phyloP scores from a whole-genome alignment of 1,140 invertebrate genomes.

The Pseudomyrmex concolor region DNA sequence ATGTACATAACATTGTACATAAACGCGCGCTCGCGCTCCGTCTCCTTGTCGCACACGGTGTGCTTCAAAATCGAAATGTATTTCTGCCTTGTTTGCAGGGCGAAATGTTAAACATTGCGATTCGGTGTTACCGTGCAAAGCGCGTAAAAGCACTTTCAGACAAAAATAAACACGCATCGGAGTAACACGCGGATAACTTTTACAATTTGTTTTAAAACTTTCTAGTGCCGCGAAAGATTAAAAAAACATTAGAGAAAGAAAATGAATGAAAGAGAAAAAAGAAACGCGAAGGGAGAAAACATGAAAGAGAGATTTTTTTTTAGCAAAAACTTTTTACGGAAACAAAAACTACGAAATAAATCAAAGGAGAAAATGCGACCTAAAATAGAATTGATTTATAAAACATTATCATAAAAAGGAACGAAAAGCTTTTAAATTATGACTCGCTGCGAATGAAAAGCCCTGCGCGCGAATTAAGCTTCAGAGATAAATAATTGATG shows the following conservation, averaged over 20 bases:
- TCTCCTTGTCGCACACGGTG: neutral
- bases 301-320: neutral
- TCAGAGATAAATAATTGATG: conserved; percentile 4
- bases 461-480: conserved; percentile 13
- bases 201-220: neutral
- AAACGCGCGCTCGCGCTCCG: too few species aligned
- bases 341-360: conserved; percentile 28
- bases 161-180: neutral
- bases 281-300: neutral
- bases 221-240: neutral
- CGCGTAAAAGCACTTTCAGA: neutral
- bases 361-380: conserved; percentile 1
- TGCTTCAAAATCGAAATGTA: neutral
- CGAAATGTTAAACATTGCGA: conserved; percentile 16
- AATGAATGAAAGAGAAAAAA: neutral
- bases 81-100: conserved; percentile 22
- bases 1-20: conserved; percentile 13
- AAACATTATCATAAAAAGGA: conserved; percentile 9
- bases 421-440: conserved; percentile 32
- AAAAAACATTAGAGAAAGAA: neutral
- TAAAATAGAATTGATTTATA: conserved; percentile 46
- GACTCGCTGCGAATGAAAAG: conserved; percentile 17
- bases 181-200: neutral
- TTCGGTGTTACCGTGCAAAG: neutral
- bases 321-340: conserved; percentile 6